A percentile compares a stretch with the other conserved stretches of the same genome.
phyloP scores from a whole-genome alignment of 2,888 invertebrate genomes.

The Drosophila paramelanica region DNA sequence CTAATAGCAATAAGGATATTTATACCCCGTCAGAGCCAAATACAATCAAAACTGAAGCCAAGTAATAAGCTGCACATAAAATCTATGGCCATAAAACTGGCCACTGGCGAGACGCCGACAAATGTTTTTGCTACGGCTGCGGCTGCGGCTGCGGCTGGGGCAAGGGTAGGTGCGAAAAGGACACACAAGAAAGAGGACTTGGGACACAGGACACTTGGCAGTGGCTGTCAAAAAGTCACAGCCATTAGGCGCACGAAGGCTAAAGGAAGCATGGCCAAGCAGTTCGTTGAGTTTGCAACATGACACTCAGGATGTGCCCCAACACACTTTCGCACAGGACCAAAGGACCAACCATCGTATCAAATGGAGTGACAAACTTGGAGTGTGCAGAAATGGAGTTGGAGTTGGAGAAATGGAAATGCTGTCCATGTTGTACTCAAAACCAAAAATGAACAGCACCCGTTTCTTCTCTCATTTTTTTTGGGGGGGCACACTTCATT shows the following conservation, averaged over 20 bases:
- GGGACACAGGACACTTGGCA: constrained; percentile 51
- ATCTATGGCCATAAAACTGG: constrained; percentile 64
- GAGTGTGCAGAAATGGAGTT: neutral
- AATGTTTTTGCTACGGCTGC: constrained; percentile 15
- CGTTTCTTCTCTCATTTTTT: neutral
- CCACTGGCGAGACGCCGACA: constrained; percentile 49
- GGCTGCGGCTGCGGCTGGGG: no score
- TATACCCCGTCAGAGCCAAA: constrained; percentile 34
- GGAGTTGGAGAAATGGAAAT: constrained; percentile 2
- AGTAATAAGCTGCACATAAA: constrained; percentile 66
- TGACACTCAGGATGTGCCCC: constrained; percentile 8
- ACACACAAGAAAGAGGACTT: constrained; percentile 48
- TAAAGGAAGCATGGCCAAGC: constrained; percentile 13
- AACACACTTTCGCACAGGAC: neutral
- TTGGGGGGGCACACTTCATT: constrained; percentile 44
- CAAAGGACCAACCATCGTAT: neutral
- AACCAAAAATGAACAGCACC: constrained; percentile 7
- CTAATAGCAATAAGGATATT: constrained; percentile 23
- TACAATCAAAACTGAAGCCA: constrained; percentile 47
- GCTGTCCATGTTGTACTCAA: constrained; percentile 5
- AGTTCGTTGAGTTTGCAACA: constrained; percentile 12
- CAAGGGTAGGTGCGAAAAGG: constrained; percentile 2
- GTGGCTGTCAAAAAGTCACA: constrained; percentile 81
- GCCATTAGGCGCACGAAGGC: constrained; percentile 69
- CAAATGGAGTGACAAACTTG: constrained; percentile 51